These are phyloP conservation scores for Caenorhabditis sulstoni DNA, from an alignment of 2,888 invertebrate species.

Conservation along the genomic window DNA sequence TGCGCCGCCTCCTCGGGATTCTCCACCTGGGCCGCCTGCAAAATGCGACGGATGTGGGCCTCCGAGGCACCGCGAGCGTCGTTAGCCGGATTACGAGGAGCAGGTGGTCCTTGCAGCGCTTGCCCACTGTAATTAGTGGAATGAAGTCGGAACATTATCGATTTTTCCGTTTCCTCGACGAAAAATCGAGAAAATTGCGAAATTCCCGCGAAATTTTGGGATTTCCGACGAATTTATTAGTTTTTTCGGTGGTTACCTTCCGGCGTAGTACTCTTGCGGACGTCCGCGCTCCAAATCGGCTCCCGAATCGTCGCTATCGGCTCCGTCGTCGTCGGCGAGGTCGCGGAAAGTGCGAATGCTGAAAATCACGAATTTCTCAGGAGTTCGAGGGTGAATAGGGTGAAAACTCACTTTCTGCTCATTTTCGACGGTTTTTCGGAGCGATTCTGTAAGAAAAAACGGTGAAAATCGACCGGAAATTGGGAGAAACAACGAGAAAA, in stretches of 20 bases:
- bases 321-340: conserved; percentile 37
- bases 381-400: not conserved
- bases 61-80: not conserved
- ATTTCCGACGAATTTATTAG: not conserved
- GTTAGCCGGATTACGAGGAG: conserved; percentile 45
- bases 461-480: conserved; percentile 15
- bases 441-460: conserved; percentile 13
- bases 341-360: conserved; percentile 68
- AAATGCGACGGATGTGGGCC: conserved; percentile 45
- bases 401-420: conserved; percentile 68
- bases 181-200: not conserved
- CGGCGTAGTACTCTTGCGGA: conserved; percentile 76
- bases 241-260: conserved; percentile 62
- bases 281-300: conserved; percentile 45
- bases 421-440: conserved; percentile 33
- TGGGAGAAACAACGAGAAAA: not conserved
- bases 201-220: not conserved
- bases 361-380: conserved; percentile 17
- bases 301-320: conserved; percentile 54
- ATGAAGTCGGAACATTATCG: not conserved
- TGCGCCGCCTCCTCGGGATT: conserved; percentile 52
- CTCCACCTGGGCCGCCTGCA: conserved; percentile 64
- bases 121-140: conserved; percentile 71
- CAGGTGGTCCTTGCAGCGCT: conserved; percentile 74
- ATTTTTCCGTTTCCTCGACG: not conserved